Conservation (phyloP, 2,888 invertebrate species). For the Tillus elongatus region DNA sequence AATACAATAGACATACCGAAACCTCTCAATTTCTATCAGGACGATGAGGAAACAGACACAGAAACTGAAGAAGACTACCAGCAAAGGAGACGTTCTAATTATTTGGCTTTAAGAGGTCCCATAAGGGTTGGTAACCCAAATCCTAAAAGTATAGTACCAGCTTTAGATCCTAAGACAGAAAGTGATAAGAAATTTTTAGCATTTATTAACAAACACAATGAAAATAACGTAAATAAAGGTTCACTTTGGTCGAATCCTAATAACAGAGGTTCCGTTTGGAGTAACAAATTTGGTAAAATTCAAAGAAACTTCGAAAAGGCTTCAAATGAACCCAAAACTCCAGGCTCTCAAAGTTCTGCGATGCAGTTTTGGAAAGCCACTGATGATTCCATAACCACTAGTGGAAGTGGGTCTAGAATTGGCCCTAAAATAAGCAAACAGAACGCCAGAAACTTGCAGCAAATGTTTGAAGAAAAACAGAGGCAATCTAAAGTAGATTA, state of each 20-base stretch:
- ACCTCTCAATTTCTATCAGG: constrained; percentile 44
- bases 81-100: constrained; percentile 35
- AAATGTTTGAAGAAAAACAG: constrained; percentile 40
- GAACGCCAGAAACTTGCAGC: constrained; percentile 35
- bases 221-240: constrained; percentile 35
- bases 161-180: constrained; percentile 74
- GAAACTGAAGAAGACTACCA: constrained; percentile 30
- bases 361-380: constrained; percentile 54
- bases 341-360: constrained; percentile 47
- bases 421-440: constrained; percentile 39
- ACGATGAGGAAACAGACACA: constrained; percentile 45
- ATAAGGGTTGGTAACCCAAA: constrained; percentile 47
- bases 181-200: constrained; percentile 78
- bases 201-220: constrained; percentile 67
- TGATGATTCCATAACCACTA: constrained; percentile 43
- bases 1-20: constrained; percentile 85
- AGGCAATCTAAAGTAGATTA: constrained; percentile 28
- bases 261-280: constrained; percentile 54
- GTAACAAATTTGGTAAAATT: constrained; percentile 71
- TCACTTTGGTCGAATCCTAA: constrained; percentile 29
- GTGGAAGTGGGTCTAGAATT: constrained; percentile 28
- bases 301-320: constrained; percentile 70
- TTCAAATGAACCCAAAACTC: constrained; percentile 36
- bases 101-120: constrained; percentile 48
- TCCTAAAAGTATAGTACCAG: constrained; percentile 45